These are phyloP conservation scores for Rutpela maculata DNA, from an alignment of 2,888 invertebrate species.

Conservation along the genomic window DNA sequence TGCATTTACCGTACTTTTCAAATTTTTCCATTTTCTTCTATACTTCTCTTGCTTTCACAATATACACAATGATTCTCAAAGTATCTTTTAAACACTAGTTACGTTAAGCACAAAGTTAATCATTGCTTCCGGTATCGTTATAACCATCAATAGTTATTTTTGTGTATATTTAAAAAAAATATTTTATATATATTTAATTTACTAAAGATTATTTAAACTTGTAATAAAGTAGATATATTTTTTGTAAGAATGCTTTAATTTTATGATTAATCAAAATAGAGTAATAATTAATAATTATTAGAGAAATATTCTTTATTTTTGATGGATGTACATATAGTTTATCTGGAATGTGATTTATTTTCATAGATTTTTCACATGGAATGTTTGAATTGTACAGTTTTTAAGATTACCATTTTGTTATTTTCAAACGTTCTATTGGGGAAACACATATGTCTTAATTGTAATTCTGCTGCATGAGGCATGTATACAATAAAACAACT, in stretches of 20 bases:
- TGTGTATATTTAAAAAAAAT: slow-evolving; percentile 49
- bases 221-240: slow-evolving; percentile 45
- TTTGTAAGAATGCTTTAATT: slow-evolving; percentile 45
- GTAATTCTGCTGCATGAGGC: slow-evolving; percentile 52
- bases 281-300: slow-evolving; percentile 30
- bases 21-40: not conserved
- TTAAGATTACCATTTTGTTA: not conserved
- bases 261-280: slow-evolving; percentile 37
- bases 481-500: slow-evolving; percentile 52
- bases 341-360: slow-evolving; percentile 42
- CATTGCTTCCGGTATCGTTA: slow-evolving; percentile 26
- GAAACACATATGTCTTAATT: slow-evolving; percentile 35
- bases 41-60: slow-evolving; percentile 18
- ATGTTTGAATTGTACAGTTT: slow-evolving; percentile 27
- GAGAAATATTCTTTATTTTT: slow-evolving; percentile 45
- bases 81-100: slow-evolving; percentile 50
- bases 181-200: slow-evolving; percentile 48
- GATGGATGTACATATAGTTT: slow-evolving; percentile 48
- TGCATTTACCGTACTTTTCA: slow-evolving; percentile 30
- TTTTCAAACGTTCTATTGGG: slow-evolving; percentile 35
- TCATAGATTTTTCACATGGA: slow-evolving; percentile 8
- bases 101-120: slow-evolving; percentile 49
- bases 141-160: slow-evolving; percentile 42
- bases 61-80: slow-evolving; percentile 16
- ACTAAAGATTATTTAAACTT: slow-evolving; percentile 49